A percentile compares a stretch with the other conserved stretches of the same genome.
phyloP scores from a whole-genome alignment of 2,113 vertebrate genomes.

The Oreotrochilus melanogaster region DNA sequence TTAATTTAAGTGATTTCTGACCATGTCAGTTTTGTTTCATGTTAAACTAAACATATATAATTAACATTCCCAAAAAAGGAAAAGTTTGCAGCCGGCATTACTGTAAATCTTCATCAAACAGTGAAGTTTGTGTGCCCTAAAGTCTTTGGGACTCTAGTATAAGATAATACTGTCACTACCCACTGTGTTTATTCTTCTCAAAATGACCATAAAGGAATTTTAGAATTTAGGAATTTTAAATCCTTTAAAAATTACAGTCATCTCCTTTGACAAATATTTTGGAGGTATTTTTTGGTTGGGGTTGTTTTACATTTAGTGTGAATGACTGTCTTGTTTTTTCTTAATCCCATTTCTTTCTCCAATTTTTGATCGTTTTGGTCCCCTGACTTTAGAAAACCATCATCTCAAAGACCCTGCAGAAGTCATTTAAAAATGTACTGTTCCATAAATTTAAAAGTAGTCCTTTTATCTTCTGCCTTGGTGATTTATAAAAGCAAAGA shows the following conservation, averaged over 20 bases:
- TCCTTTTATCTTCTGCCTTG: background rate
- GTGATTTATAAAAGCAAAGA: background rate
- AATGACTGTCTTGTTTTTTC: background rate
- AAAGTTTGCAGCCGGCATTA: background rate
- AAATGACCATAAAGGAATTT: background rate
- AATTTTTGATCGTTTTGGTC: background rate
- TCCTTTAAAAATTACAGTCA: background rate
- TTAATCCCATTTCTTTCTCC: background rate
- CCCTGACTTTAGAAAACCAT: background rate
- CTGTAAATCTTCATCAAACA: background rate
- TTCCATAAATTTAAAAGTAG: background rate
- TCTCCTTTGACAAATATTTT: background rate
- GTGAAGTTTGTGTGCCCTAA: background rate
- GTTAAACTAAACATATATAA: background rate
- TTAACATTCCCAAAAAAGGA: background rate
- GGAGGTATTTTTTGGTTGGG: rapidly evolving
- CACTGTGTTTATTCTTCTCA: background rate
- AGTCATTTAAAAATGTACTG: background rate
- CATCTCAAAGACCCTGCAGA: background rate
- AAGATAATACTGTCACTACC: background rate
- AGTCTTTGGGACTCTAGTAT: background rate
- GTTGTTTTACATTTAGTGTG: background rate
- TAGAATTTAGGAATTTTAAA: background rate
- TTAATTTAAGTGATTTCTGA: background rate
- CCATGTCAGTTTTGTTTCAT: background rate